These are phyloP conservation scores for Megaceryle torquata DNA, from an alignment of 2,113 vertebrate species.

Conservation along the genomic window DNA sequence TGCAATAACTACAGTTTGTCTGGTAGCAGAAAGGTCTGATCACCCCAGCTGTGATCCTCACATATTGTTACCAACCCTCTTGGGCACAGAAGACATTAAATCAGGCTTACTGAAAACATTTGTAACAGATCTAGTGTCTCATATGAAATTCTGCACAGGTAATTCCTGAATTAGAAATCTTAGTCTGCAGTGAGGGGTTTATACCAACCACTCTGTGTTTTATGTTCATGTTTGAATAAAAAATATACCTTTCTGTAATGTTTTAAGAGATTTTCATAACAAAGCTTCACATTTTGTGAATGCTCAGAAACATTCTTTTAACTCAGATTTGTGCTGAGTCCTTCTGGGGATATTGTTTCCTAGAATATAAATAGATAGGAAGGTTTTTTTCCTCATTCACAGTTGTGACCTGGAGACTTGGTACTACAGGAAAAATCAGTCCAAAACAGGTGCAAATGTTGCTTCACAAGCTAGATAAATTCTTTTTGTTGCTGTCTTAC, in stretches of 20 bases:
- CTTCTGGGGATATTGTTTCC: background rate
- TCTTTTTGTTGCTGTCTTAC: background rate
- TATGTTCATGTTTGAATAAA: background rate
- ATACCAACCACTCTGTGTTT: background rate
- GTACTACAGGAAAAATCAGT: background rate
- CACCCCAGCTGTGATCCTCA: background rate
- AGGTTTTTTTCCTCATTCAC: background rate
- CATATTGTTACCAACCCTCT: background rate
- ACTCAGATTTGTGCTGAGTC: background rate
- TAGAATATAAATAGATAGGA: background rate
- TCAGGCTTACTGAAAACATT: background rate
- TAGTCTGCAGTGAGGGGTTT: background rate
- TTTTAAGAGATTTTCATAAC: background rate
- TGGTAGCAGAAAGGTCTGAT: constrained; percentile 34
- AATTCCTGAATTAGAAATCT: constrained; percentile 7
- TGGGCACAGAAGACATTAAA: constrained; percentile 13
- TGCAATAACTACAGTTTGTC: constrained; percentile 30
- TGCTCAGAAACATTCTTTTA: background rate
- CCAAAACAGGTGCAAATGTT: background rate
- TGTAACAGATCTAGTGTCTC: background rate
- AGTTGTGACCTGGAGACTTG: background rate
- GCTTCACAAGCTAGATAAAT: background rate
- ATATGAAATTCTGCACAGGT: background rate
- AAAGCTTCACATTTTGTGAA: background rate
- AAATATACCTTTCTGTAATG: background rate